Evolutionary conservation across 2,888 invertebrate species (phyloP).

Genomic region (Phaonia tiefii): DNA sequence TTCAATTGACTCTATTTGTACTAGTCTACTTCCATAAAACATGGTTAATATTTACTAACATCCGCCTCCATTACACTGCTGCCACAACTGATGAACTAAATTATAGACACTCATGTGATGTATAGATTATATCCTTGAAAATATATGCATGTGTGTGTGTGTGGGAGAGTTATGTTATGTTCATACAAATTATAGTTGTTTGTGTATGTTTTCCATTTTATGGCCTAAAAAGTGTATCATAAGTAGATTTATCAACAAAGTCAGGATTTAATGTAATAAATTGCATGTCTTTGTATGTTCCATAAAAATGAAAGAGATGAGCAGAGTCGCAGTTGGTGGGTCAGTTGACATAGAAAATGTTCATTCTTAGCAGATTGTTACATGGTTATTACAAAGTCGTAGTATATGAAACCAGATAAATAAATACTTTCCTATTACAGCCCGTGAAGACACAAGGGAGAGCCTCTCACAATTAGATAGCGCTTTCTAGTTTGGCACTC

Average conservation of each 20-base stretch:
- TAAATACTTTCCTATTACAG: no score
- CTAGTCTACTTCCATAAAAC: not conserved
- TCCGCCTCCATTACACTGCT: not conserved
- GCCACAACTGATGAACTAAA: not conserved
- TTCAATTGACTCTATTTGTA: conserved; percentile 13
- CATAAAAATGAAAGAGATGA: no score
- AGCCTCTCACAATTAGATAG: no score
- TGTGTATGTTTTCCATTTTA: not conserved
- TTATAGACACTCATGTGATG: not conserved
- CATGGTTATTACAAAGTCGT: no score
- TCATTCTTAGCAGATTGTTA: no score
- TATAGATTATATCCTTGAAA: conserved; percentile 5
- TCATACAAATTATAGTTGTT: not conserved
- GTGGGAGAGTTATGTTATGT: not conserved
- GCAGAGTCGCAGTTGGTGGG: no score
- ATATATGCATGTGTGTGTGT: not conserved
- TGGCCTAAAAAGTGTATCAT: conserved; percentile 7
- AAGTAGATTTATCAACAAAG: conserved; percentile 13
- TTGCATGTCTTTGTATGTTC: not conserved
- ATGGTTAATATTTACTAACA: not conserved
- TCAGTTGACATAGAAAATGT: no score
- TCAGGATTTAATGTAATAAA: conserved; percentile 11
- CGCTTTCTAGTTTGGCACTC: no score
- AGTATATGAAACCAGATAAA: no score
- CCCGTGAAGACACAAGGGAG: no score